phyloP scores from a whole-genome alignment of 37 sponge, comb jelly and placozoan species.

The Spongilla lacustris region DNA sequence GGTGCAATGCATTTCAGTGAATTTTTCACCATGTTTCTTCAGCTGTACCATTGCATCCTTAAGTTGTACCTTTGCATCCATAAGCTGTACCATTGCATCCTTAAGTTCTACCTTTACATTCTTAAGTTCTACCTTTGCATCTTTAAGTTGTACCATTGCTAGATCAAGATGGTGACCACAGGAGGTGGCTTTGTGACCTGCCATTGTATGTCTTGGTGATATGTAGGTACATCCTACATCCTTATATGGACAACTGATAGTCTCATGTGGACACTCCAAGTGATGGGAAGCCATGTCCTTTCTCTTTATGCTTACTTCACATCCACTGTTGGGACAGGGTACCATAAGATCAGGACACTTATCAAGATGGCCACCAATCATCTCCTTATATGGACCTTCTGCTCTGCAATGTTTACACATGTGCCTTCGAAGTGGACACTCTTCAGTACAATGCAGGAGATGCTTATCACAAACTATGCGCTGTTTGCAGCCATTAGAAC shows the following conservation, averaged over 20 bases:
- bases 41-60: too few relatives aligned
- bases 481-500: slow-evolving; percentile 30
- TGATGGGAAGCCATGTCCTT: slow-evolving; percentile 8
- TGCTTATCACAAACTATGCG: not conserved
- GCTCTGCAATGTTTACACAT: slow-evolving; percentile 30
- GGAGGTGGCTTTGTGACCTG: too few relatives aligned
- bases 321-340: slow-evolving; percentile 17
- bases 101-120: too few relatives aligned
- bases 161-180: too few relatives aligned
- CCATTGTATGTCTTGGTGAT: too few relatives aligned
- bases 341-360: slow-evolving; percentile 16
- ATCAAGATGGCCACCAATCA: slow-evolving; percentile 20
- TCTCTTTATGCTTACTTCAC: too few relatives aligned
- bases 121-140: too few relatives aligned
- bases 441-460: not conserved
- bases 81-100: too few relatives aligned
- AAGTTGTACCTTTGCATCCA: too few relatives aligned
- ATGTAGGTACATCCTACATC: slow-evolving; percentile 17
- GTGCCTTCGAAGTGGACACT: slow-evolving; percentile 17
- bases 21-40: too few relatives aligned
- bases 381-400: slow-evolving; percentile 13
- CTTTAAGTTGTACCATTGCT: too few relatives aligned
- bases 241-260: slow-evolving; percentile 16
- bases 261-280: not conserved
- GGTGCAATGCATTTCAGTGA: too few relatives aligned